These are phyloP conservation scores for Apotomis turbidana DNA, from an alignment of 2,888 invertebrate species.

Conservation along the genomic window DNA sequence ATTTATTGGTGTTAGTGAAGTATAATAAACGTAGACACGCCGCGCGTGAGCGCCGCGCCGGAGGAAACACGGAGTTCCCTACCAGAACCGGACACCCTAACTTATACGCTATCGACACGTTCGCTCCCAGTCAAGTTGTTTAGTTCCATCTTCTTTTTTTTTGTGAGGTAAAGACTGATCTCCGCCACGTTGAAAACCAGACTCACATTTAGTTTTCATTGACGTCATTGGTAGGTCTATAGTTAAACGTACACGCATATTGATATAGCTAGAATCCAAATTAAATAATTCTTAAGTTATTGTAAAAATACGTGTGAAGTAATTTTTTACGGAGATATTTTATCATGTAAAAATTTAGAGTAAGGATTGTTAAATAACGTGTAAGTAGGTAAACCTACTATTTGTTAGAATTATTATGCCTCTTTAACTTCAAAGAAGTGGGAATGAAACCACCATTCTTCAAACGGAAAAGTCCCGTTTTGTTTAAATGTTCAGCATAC, in stretches of 20 bases:
- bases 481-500: conserved; percentile 63
- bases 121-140: conserved; percentile 73
- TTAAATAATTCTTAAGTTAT: conserved; percentile 46
- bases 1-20: conserved; percentile 58
- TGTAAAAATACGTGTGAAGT: conserved; percentile 56
- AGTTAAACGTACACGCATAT: conserved; percentile 31
- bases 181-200: conserved; percentile 59
- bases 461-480: conserved; percentile 53
- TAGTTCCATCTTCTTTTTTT: conserved; percentile 63
- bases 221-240: conserved; percentile 29
- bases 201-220: conserved; percentile 48
- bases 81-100: conserved; percentile 59
- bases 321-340: conserved; percentile 66
- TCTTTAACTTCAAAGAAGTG: conserved; percentile 69
- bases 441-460: conserved; percentile 51
- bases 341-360: conserved; percentile 59
- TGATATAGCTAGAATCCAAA: conserved; percentile 40
- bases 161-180: conserved; percentile 82
- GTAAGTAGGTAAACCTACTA: conserved; percentile 52
- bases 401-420: conserved; percentile 47
- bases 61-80: conserved; percentile 46
- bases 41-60: conserved; percentile 5
- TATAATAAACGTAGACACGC: conserved; percentile 43
- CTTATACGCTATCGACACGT: conserved; percentile 57
- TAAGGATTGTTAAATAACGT: conserved; percentile 53